Conservation (phyloP, 2,797 vertebrate species). For the Delichon dasypus region DNA sequence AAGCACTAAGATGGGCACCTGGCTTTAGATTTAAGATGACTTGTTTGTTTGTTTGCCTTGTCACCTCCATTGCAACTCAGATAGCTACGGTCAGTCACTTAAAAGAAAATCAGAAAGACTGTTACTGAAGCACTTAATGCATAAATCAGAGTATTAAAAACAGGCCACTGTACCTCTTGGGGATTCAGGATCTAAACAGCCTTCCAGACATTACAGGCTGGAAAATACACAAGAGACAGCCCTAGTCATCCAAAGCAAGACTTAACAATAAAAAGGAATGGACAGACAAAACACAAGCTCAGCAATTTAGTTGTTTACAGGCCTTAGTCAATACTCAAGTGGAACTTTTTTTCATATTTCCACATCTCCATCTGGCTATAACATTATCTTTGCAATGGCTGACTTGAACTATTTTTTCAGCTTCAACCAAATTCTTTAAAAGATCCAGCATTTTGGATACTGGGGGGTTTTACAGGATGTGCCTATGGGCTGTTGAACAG, state of each 20-base stretch:
- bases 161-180: not conserved
- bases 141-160: conserved; percentile 24
- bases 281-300: conserved; percentile 23
- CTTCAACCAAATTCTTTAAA: not conserved
- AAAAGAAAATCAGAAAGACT: not conserved
- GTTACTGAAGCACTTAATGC: not conserved
- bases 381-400: not conserved
- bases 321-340: not conserved
- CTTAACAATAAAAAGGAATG: not conserved
- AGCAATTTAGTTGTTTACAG: conserved; percentile 31
- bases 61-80: not conserved
- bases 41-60: not conserved
- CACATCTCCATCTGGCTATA: not conserved
- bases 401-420: not conserved
- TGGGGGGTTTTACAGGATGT: not conserved
- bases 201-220: conserved; percentile 36
- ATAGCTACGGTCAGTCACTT: not conserved
- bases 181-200: conserved; percentile 16
- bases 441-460: not conserved
- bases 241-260: conserved; percentile 27
- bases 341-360: not conserved
- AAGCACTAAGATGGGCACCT: not conserved
- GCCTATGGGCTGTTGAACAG: not conserved
- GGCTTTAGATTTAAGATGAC: not conserved
- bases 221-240: conserved; percentile 32